Percentiles rank a stretch among this genome's conserved stretches.
phyloP scores from a whole-genome alignment of 1,140 invertebrate genomes.

The Elymnias hypermnestra region DNA sequence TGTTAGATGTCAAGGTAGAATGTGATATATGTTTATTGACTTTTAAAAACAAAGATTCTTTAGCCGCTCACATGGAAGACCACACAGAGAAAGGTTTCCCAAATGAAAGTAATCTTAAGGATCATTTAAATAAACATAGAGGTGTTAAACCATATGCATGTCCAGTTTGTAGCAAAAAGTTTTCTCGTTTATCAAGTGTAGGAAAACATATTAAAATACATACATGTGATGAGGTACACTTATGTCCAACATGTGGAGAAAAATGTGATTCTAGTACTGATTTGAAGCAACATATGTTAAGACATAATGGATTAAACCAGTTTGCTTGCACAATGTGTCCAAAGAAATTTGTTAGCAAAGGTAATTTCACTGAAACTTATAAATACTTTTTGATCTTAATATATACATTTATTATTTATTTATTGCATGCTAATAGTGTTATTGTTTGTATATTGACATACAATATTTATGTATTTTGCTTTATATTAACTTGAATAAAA shows the following conservation, averaged over 20 bases:
- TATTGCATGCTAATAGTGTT: not conserved
- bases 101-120: constrained; percentile 68
- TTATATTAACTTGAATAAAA: too few relatives aligned
- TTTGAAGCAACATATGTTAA: constrained; percentile 84
- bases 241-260: constrained; percentile 79
- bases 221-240: constrained; percentile 76
- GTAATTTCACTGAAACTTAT: too few relatives aligned
- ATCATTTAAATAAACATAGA: constrained; percentile 77
- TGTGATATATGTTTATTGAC: constrained; percentile 45
- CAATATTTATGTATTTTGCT: too few relatives aligned
- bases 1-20: constrained; percentile 18
- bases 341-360: constrained; percentile 79
- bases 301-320: constrained; percentile 84
- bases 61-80: constrained; percentile 65
- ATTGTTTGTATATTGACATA: too few relatives aligned
- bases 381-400: too few relatives aligned
- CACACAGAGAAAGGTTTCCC: constrained; percentile 68
- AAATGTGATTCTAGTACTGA: constrained; percentile 79
- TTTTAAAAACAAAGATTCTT: constrained; percentile 55
- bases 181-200: constrained; percentile 57
- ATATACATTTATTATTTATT: too few relatives aligned
- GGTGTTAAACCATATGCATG: constrained; percentile 50
- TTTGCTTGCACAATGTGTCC: constrained; percentile 79
- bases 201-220: constrained; percentile 77
- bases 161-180: constrained; percentile 48